phyloP scores from a whole-genome alignment of 2,888 invertebrate genomes.

The Drosophila lutescens region DNA sequence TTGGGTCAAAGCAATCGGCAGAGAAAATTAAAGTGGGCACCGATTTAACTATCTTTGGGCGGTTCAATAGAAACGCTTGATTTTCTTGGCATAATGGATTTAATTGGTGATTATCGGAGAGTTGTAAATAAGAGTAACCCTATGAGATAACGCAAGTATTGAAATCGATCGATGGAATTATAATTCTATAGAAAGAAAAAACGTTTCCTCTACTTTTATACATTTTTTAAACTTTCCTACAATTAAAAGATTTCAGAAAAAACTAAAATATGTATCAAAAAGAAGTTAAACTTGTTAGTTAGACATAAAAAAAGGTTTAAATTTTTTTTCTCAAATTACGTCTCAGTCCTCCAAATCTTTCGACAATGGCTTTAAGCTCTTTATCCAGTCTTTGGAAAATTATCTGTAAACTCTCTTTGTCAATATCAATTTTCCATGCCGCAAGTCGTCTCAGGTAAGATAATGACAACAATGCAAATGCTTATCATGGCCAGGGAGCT shows the following conservation, averaged over 20 bases:
- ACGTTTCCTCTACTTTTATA: not conserved
- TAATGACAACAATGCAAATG: conserved; percentile 35
- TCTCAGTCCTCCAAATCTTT: not conserved
- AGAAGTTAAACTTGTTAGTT: not conserved
- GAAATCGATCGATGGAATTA: not conserved
- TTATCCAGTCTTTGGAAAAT: conserved; percentile 19
- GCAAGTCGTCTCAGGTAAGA: conserved; percentile 34
- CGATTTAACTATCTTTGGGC: not conserved
- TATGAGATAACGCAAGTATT: not conserved
- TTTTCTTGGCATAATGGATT: not conserved
- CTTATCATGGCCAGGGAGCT: conserved; percentile 54
- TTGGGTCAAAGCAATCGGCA: not conserved
- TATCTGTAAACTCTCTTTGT: conserved; percentile 28
- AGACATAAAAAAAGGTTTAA: too few relatives aligned
- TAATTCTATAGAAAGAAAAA: too few relatives aligned
- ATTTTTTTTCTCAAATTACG: not conserved
- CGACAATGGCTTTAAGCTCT: not conserved
- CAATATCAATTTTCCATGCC: conserved; percentile 30
- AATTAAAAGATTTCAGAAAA: too few relatives aligned
- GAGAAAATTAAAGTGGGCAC: not conserved
- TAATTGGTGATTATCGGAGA: not conserved
- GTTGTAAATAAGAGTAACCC: not conserved
- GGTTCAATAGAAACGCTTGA: not conserved
- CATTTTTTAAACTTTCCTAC: too few relatives aligned
- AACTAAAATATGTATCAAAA: too few relatives aligned